phyloP scores from a whole-genome alignment of 2,888 invertebrate genomes.

The Scotopteryx bipunctaria region DNA sequence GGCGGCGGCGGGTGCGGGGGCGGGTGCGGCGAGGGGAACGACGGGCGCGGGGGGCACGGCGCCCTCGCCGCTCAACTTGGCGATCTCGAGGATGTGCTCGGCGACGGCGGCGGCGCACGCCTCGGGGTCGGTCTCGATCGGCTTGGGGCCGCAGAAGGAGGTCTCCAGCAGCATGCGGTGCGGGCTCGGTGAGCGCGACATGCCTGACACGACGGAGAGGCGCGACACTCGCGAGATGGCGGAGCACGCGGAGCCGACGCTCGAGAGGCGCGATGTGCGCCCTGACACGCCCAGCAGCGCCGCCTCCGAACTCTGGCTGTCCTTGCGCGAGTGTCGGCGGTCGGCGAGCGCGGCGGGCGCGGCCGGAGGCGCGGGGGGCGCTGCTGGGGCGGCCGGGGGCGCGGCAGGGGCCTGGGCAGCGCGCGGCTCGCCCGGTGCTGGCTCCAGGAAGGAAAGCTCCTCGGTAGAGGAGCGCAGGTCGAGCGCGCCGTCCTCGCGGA shows the following conservation, averaged over 20 bases:
- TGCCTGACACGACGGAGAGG: constrained; percentile 76
- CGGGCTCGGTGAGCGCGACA: constrained; percentile 92
- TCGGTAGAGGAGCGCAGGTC: constrained; percentile 94
- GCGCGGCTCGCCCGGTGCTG: constrained; percentile 55
- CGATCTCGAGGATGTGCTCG: constrained; percentile 71
- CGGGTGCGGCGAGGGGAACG: constrained; percentile 42
- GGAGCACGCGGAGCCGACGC: constrained; percentile 91
- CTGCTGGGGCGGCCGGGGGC: constrained; percentile 52
- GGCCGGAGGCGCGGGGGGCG: constrained; percentile 41
- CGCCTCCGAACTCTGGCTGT: constrained; percentile 90
- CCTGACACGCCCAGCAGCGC: constrained; percentile 89
- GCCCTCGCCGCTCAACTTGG: constrained; percentile 46
- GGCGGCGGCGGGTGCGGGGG: constrained; percentile 30
- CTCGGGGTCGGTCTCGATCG: constrained; percentile 82
- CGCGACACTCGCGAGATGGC: constrained; percentile 75
- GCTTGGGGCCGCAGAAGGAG: constrained; percentile 94
- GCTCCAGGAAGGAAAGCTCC: constrained; percentile 92
- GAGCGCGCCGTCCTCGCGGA: constrained; percentile 91
- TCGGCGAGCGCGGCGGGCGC: constrained; percentile 71
- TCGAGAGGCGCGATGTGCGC: constrained; percentile 88
- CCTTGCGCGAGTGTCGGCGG: constrained; percentile 85
- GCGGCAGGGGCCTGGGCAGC: no score
- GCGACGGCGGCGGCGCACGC: constrained; percentile 75
- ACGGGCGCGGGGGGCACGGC: constrained; percentile 19
- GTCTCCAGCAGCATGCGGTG: constrained; percentile 95